A percentile compares a stretch with the other conserved stretches of the same genome.
These are phyloP conservation scores for Meloidogyne hapla DNA, from an alignment of 1,140 invertebrate genomes.

Conservation along the genomic window DNA sequence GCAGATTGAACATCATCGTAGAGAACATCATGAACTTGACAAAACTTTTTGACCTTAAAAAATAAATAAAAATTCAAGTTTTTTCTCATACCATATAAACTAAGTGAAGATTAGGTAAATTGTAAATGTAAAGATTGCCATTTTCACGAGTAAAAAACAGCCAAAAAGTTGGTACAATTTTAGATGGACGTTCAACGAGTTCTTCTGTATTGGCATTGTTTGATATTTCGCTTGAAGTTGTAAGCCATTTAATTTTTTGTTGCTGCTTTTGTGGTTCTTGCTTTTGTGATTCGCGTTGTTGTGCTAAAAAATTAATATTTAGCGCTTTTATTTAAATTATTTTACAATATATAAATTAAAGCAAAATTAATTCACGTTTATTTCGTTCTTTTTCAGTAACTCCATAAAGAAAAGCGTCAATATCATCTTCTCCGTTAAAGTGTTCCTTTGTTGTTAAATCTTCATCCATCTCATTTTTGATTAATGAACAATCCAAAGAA, in stretches of 20 bases:
- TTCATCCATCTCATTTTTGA: conserved; percentile 13
- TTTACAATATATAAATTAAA: not conserved
- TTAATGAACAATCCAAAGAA: not conserved
- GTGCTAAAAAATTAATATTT: not conserved
- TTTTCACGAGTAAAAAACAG: conserved; percentile 56
- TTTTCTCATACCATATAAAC: conserved; percentile 43
- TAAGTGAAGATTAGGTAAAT: conserved; percentile 46
- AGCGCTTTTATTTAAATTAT: too few relatives aligned
- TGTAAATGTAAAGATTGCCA: conserved; percentile 54
- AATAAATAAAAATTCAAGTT: too few relatives aligned
- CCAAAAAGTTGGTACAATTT: conserved; percentile 46
- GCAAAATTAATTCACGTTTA: not conserved
- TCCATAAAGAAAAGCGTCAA: conserved; percentile 39
- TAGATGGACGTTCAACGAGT: conserved; percentile 29
- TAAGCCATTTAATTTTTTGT: conserved; percentile 13
- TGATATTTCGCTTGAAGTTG: not conserved
- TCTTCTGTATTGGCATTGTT: not conserved
- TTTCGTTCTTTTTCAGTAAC: conserved; percentile 29
- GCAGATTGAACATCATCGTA: conserved; percentile 34
- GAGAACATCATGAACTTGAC: conserved; percentile 34
- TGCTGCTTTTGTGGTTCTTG: not conserved
- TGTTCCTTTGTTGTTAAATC: not conserved
- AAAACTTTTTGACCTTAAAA: conserved; percentile 45
- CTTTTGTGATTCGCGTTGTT: not conserved
- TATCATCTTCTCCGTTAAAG: conserved; percentile 27